These are phyloP conservation scores for Myotis lucifugus DNA, from an alignment of 2,113 vertebrate genomes.

Conservation along the genomic window DNA sequence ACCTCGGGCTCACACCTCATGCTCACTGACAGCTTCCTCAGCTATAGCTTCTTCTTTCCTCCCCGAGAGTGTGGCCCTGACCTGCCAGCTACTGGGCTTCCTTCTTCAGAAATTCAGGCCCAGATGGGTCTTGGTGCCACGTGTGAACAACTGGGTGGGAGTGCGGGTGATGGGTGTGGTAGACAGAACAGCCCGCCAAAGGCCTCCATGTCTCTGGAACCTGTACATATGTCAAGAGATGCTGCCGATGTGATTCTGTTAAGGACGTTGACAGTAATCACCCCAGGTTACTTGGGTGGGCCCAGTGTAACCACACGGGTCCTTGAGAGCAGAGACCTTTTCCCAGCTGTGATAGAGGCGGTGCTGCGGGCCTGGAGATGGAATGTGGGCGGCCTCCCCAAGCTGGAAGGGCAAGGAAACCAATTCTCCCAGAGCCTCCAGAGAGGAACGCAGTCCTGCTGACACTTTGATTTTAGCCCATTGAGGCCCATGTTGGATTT, in stretches of 20 bases:
- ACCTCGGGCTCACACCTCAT: accelerated
- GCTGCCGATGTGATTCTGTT: background rate
- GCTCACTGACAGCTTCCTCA: background rate
- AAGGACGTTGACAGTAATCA: background rate
- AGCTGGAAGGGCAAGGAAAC: background rate
- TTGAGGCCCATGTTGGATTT: background rate
- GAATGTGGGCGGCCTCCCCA: background rate
- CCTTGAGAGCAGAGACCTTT: background rate
- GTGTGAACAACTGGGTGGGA: background rate
- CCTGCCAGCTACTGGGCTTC: background rate
- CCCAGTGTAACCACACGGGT: accelerated
- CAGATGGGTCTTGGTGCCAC: background rate
- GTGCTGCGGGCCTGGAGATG: background rate
- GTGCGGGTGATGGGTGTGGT: too few species aligned
- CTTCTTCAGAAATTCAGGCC: background rate
- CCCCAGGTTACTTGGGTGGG: background rate
- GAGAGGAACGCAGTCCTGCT: background rate
- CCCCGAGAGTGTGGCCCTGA: background rate
- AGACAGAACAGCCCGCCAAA: background rate
- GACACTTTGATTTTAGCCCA: background rate
- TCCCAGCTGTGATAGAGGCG: background rate
- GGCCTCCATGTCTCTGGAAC: background rate
- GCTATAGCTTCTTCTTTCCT: background rate
- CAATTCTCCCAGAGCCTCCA: background rate
- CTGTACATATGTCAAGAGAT: background rate